Percentiles rank a stretch among this genome's conserved stretches.
phyloP scores from a whole-genome alignment of 2,113 vertebrate genomes.

The Rhabdomys dilectus region DNA sequence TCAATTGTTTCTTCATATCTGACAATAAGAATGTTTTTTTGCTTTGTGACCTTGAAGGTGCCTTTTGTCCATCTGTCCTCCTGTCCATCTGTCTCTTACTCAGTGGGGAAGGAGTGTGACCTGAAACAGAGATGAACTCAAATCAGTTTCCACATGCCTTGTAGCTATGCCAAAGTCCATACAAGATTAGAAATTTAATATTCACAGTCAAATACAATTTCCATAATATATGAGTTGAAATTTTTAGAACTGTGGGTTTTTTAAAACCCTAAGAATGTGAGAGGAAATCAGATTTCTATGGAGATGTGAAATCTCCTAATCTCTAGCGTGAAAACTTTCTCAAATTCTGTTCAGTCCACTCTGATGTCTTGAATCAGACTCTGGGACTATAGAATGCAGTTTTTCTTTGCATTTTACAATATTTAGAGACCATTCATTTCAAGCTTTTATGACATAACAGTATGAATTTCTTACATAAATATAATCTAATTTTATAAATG shows the following conservation, averaged over 20 bases:
- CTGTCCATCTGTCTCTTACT: neutral
- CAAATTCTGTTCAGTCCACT: neutral
- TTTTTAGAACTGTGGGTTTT: neutral
- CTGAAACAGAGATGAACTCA: neutral
- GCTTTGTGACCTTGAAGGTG: neutral
- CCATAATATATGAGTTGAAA: neutral
- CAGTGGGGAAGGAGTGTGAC: neutral
- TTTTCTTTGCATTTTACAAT: neutral
- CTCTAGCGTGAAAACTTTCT: neutral
- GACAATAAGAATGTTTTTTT: neutral
- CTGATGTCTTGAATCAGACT: neutral
- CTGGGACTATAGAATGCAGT: neutral
- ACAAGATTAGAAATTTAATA: slow-evolving; percentile 28
- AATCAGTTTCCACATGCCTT: neutral
- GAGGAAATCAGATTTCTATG: neutral
- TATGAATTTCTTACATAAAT: neutral
- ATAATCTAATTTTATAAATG: neutral
- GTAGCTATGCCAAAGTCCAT: neutral
- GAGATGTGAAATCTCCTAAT: neutral
- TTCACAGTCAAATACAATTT: neutral
- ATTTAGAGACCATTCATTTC: neutral
- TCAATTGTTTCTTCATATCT: neutral
- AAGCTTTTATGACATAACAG: neutral
- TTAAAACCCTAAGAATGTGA: neutral
- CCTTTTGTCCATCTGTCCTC: neutral